These are phyloP conservation scores for Pyrrhura leucotis DNA, from an alignment of 2,797 vertebrate species.

Conservation along the genomic window DNA sequence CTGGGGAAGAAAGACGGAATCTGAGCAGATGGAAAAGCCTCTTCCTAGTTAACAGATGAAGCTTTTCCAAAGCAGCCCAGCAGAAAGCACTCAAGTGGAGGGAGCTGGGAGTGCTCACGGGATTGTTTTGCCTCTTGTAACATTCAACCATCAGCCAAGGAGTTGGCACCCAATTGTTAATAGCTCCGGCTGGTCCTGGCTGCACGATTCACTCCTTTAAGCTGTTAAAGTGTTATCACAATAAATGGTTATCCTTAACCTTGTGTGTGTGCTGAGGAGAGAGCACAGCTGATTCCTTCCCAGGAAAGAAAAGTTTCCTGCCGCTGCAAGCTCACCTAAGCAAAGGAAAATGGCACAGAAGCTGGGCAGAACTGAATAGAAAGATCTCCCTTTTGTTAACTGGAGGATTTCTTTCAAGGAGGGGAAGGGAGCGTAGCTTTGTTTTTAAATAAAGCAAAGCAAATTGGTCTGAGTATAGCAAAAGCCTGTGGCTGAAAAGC, in stretches of 20 bases:
- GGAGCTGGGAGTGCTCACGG: fast-evolving
- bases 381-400: background rate
- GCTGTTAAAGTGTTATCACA: background rate
- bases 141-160: background rate
- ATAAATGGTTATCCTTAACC: background rate
- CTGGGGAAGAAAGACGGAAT: background rate
- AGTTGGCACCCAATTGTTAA: background rate
- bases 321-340: background rate
- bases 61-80: background rate
- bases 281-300: background rate
- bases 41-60: background rate
- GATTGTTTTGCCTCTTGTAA: fast-evolving
- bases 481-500: background rate
- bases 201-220: background rate
- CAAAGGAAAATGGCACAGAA: background rate
- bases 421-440: background rate
- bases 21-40: background rate
- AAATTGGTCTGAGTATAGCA: background rate
- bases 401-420: background rate
- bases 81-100: background rate
- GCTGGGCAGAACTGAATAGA: background rate
- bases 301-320: background rate
- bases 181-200: background rate
- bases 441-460: background rate
- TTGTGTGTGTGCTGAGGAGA: background rate